Conservation (phyloP, 2,113 vertebrate genomes). For the Girardinichthys multiradiatus region DNA sequence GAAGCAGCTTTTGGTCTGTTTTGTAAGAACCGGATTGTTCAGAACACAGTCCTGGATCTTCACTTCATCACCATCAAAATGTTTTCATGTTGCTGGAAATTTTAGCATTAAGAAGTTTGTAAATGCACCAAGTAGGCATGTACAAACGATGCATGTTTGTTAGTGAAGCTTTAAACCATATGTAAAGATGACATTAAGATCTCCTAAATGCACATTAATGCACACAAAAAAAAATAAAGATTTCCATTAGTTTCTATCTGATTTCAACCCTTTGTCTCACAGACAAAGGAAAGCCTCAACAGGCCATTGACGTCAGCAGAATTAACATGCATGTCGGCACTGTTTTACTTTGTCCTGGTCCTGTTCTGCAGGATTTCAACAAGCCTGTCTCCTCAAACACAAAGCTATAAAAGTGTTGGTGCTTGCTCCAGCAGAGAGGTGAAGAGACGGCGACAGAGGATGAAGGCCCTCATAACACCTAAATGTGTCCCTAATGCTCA, state of each 20-base stretch:
- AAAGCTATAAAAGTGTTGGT: neutral
- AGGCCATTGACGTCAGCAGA: slow-evolving; percentile 10
- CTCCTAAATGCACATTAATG: neutral
- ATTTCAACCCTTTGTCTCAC: neutral
- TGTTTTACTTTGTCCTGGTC: slow-evolving; percentile 10
- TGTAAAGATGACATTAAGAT: neutral
- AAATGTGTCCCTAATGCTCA: slow-evolving; percentile 56
- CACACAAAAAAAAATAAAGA: neutral
- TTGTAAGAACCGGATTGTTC: slow-evolving; percentile 50
- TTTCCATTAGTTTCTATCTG: slow-evolving; percentile 1
- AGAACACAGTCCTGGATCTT: slow-evolving; percentile 29
- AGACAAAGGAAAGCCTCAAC: neutral
- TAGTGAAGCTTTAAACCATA: neutral
- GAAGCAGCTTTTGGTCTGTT: slow-evolving; percentile 33
- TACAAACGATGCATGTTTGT: neutral
- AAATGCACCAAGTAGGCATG: neutral
- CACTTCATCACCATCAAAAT: slow-evolving; percentile 31
- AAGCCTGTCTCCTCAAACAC: neutral
- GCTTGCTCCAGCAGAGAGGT: slow-evolving; percentile 11
- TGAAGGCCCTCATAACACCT: slow-evolving; percentile 55
- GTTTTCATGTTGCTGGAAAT: slow-evolving; percentile 10
- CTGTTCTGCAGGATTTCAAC: neutral
- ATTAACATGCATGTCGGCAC: neutral
- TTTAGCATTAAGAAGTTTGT: neutral
- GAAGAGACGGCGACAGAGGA: slow-evolving; percentile 52